Conservation (phyloP, 2,888 invertebrate species). For the Ophonus ardosiacus region DNA sequence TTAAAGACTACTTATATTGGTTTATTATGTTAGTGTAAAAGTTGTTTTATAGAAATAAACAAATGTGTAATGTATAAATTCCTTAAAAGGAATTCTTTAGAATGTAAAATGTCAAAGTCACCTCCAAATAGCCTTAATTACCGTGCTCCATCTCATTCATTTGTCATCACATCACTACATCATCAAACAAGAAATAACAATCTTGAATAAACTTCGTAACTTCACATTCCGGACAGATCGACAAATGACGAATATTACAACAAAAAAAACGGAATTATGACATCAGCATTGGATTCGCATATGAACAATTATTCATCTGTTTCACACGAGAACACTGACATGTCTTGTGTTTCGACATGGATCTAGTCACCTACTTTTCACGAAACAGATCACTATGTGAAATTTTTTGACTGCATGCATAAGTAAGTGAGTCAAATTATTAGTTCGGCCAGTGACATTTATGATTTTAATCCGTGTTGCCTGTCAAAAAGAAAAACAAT, state of each 20-base stretch:
- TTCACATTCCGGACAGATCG: constrained; percentile 37
- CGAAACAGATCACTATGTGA: constrained; percentile 6
- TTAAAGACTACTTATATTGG: too few species aligned
- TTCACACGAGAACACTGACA: constrained; percentile 47
- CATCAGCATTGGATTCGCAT: constrained; percentile 26
- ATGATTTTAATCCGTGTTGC: background rate
- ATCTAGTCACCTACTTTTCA: constrained; percentile 34
- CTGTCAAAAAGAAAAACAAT: background rate
- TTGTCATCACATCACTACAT: constrained; percentile 36
- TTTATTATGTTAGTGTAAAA: background rate
- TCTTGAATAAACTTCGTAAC: background rate
- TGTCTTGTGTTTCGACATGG: constrained; percentile 24
- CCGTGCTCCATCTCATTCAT: constrained; percentile 20
- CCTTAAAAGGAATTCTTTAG: background rate
- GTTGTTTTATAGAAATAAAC: background rate
- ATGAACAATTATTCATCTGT: constrained; percentile 33
- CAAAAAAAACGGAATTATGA: constrained; percentile 28
- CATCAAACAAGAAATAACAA: constrained; percentile 1
- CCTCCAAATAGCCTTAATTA: background rate
- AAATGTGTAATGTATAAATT: background rate
- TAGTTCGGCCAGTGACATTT: background rate
- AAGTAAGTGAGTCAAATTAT: background rate
- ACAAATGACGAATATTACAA: constrained; percentile 13
- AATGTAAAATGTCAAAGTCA: background rate
- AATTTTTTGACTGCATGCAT: constrained; percentile 14